Evolutionary conservation across 2,797 vertebrate genomes (phyloP).

Genomic region (Neopelma chrysocephalum): DNA sequence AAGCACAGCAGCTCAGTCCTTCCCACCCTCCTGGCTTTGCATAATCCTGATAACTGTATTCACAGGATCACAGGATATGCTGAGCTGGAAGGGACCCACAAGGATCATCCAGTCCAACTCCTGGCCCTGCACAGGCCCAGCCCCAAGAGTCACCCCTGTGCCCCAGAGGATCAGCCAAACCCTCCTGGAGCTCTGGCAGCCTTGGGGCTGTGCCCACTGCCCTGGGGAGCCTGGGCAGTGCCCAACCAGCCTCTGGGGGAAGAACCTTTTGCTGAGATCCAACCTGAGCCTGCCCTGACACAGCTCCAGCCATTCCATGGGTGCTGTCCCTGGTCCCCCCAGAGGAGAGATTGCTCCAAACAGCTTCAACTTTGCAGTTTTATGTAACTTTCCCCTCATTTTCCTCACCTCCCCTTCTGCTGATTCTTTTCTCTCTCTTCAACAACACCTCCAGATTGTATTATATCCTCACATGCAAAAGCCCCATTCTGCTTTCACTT

Average conservation of each 20-base stretch:
- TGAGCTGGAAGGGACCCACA: not conserved
- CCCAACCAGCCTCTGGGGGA: not conserved
- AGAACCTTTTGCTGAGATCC: not conserved
- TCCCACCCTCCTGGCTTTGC: not conserved
- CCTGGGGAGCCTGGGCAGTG: not conserved
- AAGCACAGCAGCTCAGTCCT: not conserved
- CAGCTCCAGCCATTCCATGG: not conserved
- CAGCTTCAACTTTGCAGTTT: not conserved
- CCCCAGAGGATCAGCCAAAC: not conserved
- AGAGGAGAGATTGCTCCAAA: not conserved
- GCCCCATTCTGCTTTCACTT: constrained; percentile 16
- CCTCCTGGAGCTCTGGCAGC: not conserved
- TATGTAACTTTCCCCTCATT: not conserved
- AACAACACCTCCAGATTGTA: constrained; percentile 23
- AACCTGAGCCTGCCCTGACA: not conserved
- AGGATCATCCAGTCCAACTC: not conserved
- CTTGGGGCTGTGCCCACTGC: not conserved
- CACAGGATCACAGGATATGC: not conserved
- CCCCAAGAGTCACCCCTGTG: not conserved
- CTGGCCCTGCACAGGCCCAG: not conserved
- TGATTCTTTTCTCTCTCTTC: constrained; percentile 7
- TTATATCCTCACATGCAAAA: constrained; percentile 33
- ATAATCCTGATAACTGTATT: not conserved
- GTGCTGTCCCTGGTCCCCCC: not conserved
- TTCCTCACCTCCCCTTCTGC: not conserved